phyloP scores from a whole-genome alignment of 2,797 vertebrate species.

The Dendrocincla tyrannina region DNA sequence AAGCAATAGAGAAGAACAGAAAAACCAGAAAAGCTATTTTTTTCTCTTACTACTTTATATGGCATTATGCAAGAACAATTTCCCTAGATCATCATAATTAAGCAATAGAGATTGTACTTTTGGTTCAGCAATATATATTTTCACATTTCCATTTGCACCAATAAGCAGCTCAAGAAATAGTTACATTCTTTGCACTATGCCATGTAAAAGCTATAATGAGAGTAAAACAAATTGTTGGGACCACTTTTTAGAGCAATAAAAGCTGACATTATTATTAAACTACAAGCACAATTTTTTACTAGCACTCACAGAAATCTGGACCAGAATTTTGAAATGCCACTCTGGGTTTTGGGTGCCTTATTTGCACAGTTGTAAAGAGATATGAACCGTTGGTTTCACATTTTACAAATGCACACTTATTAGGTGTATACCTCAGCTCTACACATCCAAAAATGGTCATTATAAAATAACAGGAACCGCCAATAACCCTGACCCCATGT shows the following conservation, averaged over 20 bases:
- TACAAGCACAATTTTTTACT: not conserved
- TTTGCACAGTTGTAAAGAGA: not conserved
- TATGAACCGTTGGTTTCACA: not conserved
- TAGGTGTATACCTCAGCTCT: not conserved
- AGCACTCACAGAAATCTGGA: not conserved
- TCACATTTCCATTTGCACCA: slow-evolving; percentile 26
- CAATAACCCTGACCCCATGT: not conserved
- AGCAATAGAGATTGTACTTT: slow-evolving; percentile 3
- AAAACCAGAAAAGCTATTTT: not conserved
- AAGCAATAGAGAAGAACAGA: not conserved
- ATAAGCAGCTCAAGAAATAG: slow-evolving; percentile 1
- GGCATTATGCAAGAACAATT: slow-evolving; percentile 4
- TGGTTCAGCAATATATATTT: slow-evolving; percentile 42
- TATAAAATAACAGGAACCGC: not conserved
- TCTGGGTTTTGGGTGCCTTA: not conserved
- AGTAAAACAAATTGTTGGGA: not conserved
- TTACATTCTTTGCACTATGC: not conserved
- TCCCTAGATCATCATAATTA: slow-evolving; percentile 30
- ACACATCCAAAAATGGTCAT: not conserved
- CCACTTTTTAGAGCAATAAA: not conserved
- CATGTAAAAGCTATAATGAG: not conserved
- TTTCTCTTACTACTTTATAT: not conserved
- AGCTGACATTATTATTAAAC: not conserved
- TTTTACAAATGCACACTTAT: not conserved
- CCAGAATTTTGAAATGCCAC: not conserved